Conservation (phyloP, 2,113 vertebrate genomes). For the Mugil cephalus region DNA sequence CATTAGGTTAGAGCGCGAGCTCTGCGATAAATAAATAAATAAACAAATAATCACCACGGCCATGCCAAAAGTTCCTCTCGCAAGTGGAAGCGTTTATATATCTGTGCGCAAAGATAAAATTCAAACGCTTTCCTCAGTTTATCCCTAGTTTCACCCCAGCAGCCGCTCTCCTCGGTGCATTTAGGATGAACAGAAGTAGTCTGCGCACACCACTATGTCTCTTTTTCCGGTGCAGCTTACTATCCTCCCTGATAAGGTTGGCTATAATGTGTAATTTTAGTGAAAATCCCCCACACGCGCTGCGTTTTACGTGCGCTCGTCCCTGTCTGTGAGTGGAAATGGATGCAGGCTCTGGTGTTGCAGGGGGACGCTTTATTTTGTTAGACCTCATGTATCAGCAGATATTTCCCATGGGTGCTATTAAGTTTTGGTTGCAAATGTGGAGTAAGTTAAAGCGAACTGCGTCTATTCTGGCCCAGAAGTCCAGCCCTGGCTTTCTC, state of each 20-base stretch:
- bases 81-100: not conserved
- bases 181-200: too few relatives aligned
- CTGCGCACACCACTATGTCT: too few relatives aligned
- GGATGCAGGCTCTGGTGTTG: constrained; percentile 49
- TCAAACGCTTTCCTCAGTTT: not conserved
- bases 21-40: not conserved
- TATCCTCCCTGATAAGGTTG: too few relatives aligned
- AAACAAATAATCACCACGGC: not conserved
- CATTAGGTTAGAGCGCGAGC: not conserved
- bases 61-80: constrained; percentile 21
- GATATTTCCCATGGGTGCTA: not conserved
- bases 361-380: constrained; percentile 12
- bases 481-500: constrained; percentile 8
- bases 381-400: not conserved
- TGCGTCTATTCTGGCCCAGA: not conserved
- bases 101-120: not conserved
- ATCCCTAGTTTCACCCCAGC: not conserved
- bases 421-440: not conserved
- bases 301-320: not conserved
- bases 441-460: not conserved
- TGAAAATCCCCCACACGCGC: not conserved
- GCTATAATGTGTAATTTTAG: not conserved
- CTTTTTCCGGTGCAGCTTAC: not conserved
- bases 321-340: not conserved
- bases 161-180: constrained; percentile 5